These are phyloP conservation scores for Potamilus streckersoni DNA, from an alignment of 1,140 invertebrate genomes.

Conservation along the genomic window DNA sequence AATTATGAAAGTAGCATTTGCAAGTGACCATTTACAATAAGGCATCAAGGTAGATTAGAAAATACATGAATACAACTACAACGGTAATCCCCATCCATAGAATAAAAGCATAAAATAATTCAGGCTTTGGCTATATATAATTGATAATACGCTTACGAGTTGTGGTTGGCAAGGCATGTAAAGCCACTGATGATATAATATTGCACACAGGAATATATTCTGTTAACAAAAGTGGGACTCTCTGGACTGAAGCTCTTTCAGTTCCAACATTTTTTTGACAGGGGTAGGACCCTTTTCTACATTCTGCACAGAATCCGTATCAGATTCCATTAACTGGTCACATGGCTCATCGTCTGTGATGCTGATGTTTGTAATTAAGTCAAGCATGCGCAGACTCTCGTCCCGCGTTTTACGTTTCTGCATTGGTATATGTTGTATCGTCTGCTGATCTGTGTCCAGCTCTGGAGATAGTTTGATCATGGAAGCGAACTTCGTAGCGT, in stretches of 20 bases:
- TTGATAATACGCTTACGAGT: no score
- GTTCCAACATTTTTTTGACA: slow-evolving; percentile 40
- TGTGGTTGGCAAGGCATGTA: no score
- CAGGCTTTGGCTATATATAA: no score
- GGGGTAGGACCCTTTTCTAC: slow-evolving; percentile 26
- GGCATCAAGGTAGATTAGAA: no score
- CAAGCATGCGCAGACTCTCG: slow-evolving; percentile 47
- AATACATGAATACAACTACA: no score
- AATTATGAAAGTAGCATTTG: no score
- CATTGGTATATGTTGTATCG: slow-evolving; percentile 53
- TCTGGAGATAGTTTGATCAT: slow-evolving; percentile 60
- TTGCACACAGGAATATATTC: no score
- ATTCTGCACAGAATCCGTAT: slow-evolving; percentile 43
- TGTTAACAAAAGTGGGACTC: no score
- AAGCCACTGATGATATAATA: no score
- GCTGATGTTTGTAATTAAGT: slow-evolving; percentile 60
- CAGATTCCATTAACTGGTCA: slow-evolving; percentile 47
- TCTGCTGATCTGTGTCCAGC: slow-evolving; percentile 49
- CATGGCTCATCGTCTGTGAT: slow-evolving; percentile 46
- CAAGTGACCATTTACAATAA: no score
- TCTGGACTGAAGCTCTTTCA: slow-evolving; percentile 21
- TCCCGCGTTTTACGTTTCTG: slow-evolving; percentile 38
- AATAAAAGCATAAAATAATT: no score
- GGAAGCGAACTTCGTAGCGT: slow-evolving; percentile 41
- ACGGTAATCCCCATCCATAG: no score